phyloP scores from a whole-genome alignment of 92 coral and sea anemone genomes.

The Epizoanthus ramosus region DNA sequence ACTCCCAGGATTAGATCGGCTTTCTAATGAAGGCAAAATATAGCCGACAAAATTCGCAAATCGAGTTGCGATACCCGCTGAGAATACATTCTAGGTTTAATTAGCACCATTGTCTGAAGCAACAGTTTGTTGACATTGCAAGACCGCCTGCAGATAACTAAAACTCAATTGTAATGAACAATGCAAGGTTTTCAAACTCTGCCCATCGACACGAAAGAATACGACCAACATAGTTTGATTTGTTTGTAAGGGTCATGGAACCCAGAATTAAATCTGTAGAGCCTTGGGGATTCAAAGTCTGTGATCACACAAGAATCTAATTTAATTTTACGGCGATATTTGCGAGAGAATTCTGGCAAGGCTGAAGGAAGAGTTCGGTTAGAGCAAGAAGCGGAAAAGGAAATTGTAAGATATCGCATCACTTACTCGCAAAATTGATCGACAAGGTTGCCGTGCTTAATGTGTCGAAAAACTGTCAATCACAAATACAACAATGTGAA shows the following conservation, averaged over 20 bases:
- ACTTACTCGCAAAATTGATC: neutral
- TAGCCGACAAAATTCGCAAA: neutral
- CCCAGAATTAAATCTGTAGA: neutral
- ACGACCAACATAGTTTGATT: neutral
- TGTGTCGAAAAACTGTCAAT: slow-evolving; percentile 25
- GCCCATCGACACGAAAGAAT: slow-evolving; percentile 20
- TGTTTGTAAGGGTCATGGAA: slow-evolving; percentile 1
- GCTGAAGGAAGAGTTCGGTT: neutral
- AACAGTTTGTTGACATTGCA: slow-evolving; percentile 72
- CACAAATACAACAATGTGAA: slow-evolving; percentile 18
- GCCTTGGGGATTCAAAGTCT: neutral
- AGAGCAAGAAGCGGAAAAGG: neutral
- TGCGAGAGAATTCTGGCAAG: neutral
- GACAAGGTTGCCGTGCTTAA: neutral
- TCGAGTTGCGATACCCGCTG: slow-evolving; percentile 37
- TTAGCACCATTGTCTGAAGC: slow-evolving; percentile 64
- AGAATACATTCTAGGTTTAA: slow-evolving; percentile 54
- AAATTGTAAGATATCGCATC: slow-evolving; percentile 3
- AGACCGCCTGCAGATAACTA: slow-evolving; percentile 31
- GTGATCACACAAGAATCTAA: neutral
- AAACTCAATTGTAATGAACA: slow-evolving; percentile 20
- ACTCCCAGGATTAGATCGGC: slow-evolving; percentile 1
- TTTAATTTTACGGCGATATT: slow-evolving; percentile 1
- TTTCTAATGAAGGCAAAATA: slow-evolving; percentile 16
- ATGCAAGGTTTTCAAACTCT: slow-evolving; percentile 25